Percentiles rank a stretch among this genome's conserved stretches.
Evolutionary conservation across 2,888 invertebrate species (phyloP).

Genomic region (Prosapia bicincta): DNA sequence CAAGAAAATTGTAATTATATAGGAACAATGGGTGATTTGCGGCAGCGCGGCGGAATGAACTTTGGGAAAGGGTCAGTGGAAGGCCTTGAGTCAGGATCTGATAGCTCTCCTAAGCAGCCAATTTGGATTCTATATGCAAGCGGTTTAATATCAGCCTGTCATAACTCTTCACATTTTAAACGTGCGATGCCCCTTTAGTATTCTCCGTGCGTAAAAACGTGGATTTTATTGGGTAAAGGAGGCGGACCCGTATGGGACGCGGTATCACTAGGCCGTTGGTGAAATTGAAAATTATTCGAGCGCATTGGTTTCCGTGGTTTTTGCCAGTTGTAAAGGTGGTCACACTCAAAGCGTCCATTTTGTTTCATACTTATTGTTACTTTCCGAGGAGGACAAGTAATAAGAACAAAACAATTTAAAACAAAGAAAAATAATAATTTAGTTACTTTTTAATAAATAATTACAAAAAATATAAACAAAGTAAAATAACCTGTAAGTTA

Average conservation of each 20-base stretch:
- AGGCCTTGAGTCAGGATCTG: neutral
- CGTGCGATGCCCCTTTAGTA: neutral
- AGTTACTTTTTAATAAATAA: no score
- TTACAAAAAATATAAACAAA: no score
- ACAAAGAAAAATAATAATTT: no score
- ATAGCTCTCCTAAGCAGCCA: neutral
- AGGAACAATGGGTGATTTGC: neutral
- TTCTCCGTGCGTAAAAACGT: neutral
- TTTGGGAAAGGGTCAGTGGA: neutral
- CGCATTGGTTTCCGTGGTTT: neutral
- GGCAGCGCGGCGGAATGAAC: neutral
- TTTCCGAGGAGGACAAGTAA: no score
- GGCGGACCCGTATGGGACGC: neutral
- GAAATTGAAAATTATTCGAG: neutral
- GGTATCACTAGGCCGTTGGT: neutral
- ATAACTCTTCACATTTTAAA: neutral
- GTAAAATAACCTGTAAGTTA: no score
- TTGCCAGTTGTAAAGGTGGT: neutral
- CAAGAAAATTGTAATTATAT: neutral
- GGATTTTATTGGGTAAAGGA: neutral
- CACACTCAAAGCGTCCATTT: no score
- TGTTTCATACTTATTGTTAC: no score
- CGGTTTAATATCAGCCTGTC: neutral
- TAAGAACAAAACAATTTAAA: no score
- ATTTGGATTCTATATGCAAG: neutral